Percentiles rank a stretch among this genome's conserved stretches.
Evolutionary conservation across 2,797 vertebrate genomes (phyloP).

Genomic region (Acipenser transmontanus): DNA sequence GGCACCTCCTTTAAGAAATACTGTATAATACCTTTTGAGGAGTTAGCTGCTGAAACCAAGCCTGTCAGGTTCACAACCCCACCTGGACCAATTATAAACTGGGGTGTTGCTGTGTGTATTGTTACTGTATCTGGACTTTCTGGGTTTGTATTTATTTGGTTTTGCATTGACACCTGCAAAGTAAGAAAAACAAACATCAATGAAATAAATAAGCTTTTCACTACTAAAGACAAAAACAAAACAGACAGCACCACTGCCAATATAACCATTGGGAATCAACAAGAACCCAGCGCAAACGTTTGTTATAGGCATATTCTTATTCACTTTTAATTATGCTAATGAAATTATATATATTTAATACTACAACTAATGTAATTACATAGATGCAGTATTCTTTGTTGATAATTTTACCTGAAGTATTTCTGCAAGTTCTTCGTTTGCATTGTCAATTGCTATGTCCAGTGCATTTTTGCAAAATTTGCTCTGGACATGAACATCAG

Average conservation of each 20-base stretch:
- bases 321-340: neutral
- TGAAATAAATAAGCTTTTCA: neutral
- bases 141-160: conserved; percentile 81
- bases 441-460: conserved; percentile 77
- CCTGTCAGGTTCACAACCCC: conserved; percentile 76
- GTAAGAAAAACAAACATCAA: conserved; percentile 12
- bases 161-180: conserved; percentile 77
- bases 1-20: neutral
- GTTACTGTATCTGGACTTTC: conserved; percentile 79
- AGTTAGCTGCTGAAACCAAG: conserved; percentile 58
- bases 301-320: too few relatives aligned
- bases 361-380: conserved; percentile 5
- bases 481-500: conserved; percentile 76
- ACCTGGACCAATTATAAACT: conserved; percentile 79
- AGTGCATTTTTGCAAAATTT: conserved; percentile 82
- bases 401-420: conserved; percentile 68
- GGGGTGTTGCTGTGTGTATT: conserved; percentile 71
- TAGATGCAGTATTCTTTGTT: neutral
- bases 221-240: neutral
- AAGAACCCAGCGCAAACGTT: too few relatives aligned
- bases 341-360: conserved; percentile 16
- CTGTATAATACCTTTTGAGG: conserved; percentile 29
- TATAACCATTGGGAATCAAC: too few relatives aligned
- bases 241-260: neutral
- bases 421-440: conserved; percentile 72